Base-by-base conservation (phyloP, 2,113 vertebrate species). In the Fukomys damarensis region DNA sequence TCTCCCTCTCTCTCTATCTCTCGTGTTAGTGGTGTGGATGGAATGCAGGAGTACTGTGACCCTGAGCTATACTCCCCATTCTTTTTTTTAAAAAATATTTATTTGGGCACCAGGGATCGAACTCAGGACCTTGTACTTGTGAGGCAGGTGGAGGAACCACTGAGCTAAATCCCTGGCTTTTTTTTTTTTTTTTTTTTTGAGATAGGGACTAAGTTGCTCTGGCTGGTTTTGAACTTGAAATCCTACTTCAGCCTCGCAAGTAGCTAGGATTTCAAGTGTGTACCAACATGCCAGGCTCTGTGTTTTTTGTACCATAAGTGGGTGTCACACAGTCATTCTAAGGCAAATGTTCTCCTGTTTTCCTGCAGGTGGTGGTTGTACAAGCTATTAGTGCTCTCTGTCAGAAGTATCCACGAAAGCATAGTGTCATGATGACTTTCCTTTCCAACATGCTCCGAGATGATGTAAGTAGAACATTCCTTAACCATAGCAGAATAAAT, bases 391-490 rank as follows among this genome's bases (percentile, higher is more conserved):
- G 99, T 58, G 99, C 99, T 56, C 98, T 99, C 93, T 99, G 99
- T 98, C 99, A 99, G 98, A 99, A 99, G 83, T 99, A 99, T 98
- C 99, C 99, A 65, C 99, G 99, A 95, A 99, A 99, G 91, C 99
- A 99, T 98, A 98, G 99, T 0, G 99, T 99, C 88, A 99, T 99
- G 99, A 99, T 99, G 99, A 99, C 99, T 89, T 99, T 99, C 98
- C 98, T 99, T 84, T 99, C 99, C 98, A 99, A 99, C 97, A 99
- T 99, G 99, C 99, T 99, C 91, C 98, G 99, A 97, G 99, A 99
- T 80, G 99, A 99, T 88, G 99, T 99, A 98, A 63, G 99, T 98
- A 17, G 8, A 59, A 0, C 19, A 4, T 43, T 65, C 88, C 4
- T n/a, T 63, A 82, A 68, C 38, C 30, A 52, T 26, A 30, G 7